Evolutionary conservation across 2,888 invertebrate genomes (phyloP), one percentile per base, ranked within the genome.

Genomic region (Drosophila borborema): DNA sequence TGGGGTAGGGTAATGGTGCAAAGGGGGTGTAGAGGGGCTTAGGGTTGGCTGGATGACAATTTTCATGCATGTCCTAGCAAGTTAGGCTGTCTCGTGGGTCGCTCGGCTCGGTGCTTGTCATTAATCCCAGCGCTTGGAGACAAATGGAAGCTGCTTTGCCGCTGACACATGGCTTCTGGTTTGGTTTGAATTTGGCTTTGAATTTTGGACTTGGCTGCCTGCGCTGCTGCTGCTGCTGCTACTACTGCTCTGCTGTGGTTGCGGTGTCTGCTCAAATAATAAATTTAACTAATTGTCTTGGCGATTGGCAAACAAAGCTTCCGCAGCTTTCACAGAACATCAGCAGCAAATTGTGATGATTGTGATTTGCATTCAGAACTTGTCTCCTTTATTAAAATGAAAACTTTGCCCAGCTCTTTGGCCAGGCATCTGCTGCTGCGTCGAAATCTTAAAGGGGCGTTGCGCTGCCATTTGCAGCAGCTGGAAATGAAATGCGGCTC

Each of bases 221-320:
- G 7, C 40, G 40, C n/a, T n/a, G 41, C 41, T 23, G 28, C 67
- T 58, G 45, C 40, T 61, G 53, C 40, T 62, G 14, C 31, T 46
- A 53, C 48, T 53, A 46, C 40, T 51, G 54, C 67, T 58, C 61
- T 72, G 70, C 64, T 86, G 79, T 58, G 84, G 81, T 84, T 86
- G 86, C 58, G 76, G 73, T 81, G 72, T 66, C 72, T 78, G 72
- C 60, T 72, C 82, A 85, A 90, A 89, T 86, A 90, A 89, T 89
- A 89, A 89, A 90, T 90, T 86, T 80, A 90, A 85, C 87, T 90
- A 89, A 90, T 89, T 90, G 87, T 67, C 69, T 62, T 73, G 80
- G 68, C 82, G 81, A 84, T 86, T 88, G 88, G 78, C 82, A 68
- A 77, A 65, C 85, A 77, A 64, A 65, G 23, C 8, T 61, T 59